phyloP scores from a whole-genome alignment of 2,113 vertebrate species.

The Meriones unguiculatus region DNA sequence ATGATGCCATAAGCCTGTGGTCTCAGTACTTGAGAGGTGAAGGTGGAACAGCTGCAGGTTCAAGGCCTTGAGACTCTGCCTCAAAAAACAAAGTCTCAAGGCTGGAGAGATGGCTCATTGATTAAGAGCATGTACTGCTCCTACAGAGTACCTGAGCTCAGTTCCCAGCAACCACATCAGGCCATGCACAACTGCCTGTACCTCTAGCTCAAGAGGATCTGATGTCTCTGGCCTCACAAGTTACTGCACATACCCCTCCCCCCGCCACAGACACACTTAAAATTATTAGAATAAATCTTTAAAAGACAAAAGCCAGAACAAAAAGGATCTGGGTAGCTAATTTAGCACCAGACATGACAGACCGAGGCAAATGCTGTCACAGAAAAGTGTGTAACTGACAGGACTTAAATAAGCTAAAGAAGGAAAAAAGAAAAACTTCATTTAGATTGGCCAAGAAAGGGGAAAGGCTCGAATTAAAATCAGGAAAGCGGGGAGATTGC shows the following conservation, averaged over 20 bases:
- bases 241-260: background rate
- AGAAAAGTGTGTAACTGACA: background rate
- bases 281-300: background rate
- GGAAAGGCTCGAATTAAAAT: background rate
- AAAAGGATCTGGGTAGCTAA: background rate
- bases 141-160: background rate
- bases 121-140: background rate
- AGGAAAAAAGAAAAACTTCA: background rate
- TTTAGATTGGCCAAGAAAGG: background rate
- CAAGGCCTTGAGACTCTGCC: background rate
- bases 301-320: background rate
- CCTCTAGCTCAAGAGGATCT: background rate
- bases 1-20: background rate
- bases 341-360: background rate
- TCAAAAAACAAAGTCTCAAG: background rate
- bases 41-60: no score
- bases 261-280: background rate
- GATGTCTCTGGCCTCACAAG: background rate
- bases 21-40: background rate
- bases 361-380: background rate
- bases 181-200: background rate
- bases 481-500: background rate
- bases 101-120: background rate
- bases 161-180: background rate
- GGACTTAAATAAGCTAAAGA: background rate